phyloP scores from a whole-genome alignment of 2,797 vertebrate species.

The Serranus cabrilla region DNA sequence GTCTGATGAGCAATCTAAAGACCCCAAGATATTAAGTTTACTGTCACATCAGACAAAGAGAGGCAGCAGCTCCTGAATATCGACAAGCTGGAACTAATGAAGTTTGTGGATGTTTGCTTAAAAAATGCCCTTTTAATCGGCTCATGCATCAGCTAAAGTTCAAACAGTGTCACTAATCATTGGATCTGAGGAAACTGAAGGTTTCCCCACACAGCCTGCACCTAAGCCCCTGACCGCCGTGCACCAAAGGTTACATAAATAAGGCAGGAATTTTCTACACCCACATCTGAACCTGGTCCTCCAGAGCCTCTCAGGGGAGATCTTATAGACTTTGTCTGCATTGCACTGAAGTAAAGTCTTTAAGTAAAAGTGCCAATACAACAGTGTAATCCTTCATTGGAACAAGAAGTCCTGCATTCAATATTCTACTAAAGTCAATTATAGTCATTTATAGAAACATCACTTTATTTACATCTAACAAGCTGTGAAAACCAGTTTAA shows the following conservation, averaged over 20 bases:
- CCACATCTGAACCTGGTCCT: constrained; percentile 71
- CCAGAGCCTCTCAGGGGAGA: constrained; percentile 33
- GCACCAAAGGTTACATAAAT: constrained; percentile 81
- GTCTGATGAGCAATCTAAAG: not conserved
- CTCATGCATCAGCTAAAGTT: not conserved
- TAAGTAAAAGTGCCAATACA: not conserved
- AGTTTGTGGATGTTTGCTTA: no score
- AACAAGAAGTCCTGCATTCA: not conserved
- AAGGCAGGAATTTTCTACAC: constrained; percentile 80
- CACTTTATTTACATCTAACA: not conserved
- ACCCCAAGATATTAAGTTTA: not conserved
- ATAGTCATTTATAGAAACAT: not conserved
- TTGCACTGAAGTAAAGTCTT: not conserved
- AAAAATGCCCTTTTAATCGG: not conserved
- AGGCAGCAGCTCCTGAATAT: not conserved
- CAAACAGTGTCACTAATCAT: constrained; percentile 42
- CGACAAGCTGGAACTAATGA: not conserved
- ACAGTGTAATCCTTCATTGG: no score
- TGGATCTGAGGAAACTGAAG: constrained; percentile 61
- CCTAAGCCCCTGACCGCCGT: constrained; percentile 34
- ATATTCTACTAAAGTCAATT: not conserved
- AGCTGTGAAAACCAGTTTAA: not conserved
- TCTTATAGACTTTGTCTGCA: constrained; percentile 1
- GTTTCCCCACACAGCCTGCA: constrained; percentile 57
- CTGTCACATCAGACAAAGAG: not conserved